These are phyloP conservation scores for Bactericera cockerelli DNA, from an alignment of 1,140 invertebrate genomes.

Conservation along the genomic window DNA sequence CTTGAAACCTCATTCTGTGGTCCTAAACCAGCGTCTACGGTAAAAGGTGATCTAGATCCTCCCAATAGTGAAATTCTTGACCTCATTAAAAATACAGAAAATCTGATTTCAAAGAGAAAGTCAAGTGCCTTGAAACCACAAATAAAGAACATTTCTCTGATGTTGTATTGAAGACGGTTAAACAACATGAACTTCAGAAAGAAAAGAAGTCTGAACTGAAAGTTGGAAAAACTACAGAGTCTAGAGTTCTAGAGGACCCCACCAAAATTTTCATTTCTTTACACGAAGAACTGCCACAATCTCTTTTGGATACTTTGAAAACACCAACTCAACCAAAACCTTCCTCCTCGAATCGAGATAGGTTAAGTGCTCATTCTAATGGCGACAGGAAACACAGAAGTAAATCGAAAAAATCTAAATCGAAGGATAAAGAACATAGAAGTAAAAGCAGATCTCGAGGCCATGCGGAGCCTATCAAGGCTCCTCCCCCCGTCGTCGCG, in stretches of 20 bases:
- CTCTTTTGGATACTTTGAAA: not conserved
- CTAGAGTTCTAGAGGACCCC: not conserved
- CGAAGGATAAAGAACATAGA: conserved; percentile 4
- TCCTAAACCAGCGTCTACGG: conserved; percentile 38
- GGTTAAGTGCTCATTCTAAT: not conserved
- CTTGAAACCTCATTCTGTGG: conserved; percentile 80
- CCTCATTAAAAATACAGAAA: conserved; percentile 11
- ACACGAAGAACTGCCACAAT: not conserved
- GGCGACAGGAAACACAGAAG: not conserved
- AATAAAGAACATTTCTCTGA: conserved; percentile 3
- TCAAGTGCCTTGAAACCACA: not conserved
- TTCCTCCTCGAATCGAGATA: conserved; percentile 4
- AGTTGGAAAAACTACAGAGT: not conserved
- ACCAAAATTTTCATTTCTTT: conserved; percentile 4
- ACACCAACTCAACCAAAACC: conserved; percentile 10
- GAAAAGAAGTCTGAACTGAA: not conserved
- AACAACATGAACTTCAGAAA: not conserved
- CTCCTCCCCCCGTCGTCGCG: not conserved
- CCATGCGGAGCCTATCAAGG: conserved; percentile 1
- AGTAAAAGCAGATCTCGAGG: not conserved
- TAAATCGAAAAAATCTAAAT: conserved; percentile 4
- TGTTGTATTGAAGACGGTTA: not conserved
- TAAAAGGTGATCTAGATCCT: not conserved
- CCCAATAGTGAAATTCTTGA: not conserved
- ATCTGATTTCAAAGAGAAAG: not conserved